Base-by-base conservation (phyloP, 2,888 invertebrate genomes). In the Drosophila greeni region DNA sequence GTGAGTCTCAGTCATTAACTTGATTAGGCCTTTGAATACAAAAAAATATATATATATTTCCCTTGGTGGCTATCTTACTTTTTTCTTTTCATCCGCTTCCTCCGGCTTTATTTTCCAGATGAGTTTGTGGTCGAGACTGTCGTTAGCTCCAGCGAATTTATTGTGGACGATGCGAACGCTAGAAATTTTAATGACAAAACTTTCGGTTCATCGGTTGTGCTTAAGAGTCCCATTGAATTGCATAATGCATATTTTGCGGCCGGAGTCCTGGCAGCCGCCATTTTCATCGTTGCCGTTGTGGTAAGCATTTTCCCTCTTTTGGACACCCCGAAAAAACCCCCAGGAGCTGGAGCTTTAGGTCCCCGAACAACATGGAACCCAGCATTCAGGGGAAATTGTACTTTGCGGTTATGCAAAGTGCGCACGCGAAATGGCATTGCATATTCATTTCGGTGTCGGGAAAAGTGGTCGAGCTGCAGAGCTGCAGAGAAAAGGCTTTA, bases 221-320 rank as follows among this genome's bases (percentile, higher is more conserved):
- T 88, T 71, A 88, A 89, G 82, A 90, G 91, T 82, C 90, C 89
- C 51, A 89, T 92, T 86, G 92, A 92, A 69, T 89, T 93, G 57
- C 94, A 94, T 89, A 94, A 94, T 88, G 92, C 94, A 78, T 94
- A 94, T 89, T 93, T 95, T 80, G 94, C 94, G 11, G 94, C 93
- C 26, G 94, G 94, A 53, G 94, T 94, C 9, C 91, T 95, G 68
- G 93, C 93, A 37, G 92, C 93, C 43, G 94, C 94, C 54, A 92
- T 95, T 65, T 91, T 93, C 68, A 92, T 94, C 81, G 94, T 94
- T 53, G 92, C 93, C 49, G 90, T 94, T 70, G 93, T 94, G 88
- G 94, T 94, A 82, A n/a, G n/a, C n/a, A n/a, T n/a, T n/a, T n/a
- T n/a, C n/a, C n/a, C n/a, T n/a, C n/a, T n/a, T n/a, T n/a, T n/a